Conservation (phyloP, 2,797 vertebrate genomes). For the Champsocephalus gunnari region DNA sequence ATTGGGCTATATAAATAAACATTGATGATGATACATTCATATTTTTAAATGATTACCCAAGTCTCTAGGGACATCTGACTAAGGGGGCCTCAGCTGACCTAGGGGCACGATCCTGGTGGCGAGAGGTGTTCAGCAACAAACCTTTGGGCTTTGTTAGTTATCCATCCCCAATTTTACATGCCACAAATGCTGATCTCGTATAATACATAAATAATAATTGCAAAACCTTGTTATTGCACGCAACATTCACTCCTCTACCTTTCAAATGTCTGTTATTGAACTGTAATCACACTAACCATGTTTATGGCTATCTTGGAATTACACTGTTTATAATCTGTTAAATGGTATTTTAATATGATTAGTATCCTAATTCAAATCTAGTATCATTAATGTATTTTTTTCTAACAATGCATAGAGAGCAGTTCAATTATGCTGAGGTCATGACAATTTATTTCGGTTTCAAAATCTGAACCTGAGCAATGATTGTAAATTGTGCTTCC, state of each 20-base stretch:
- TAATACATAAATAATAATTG: background rate
- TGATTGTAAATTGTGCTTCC: background rate
- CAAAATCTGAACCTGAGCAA: conserved; percentile 6
- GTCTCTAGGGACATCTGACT: background rate
- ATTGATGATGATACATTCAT: too few species aligned
- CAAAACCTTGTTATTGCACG: background rate
- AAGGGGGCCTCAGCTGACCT: background rate
- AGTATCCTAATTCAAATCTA: background rate
- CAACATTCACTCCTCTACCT: background rate
- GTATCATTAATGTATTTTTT: background rate
- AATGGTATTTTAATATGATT: background rate
- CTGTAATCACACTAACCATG: background rate
- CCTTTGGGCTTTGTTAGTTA: background rate
- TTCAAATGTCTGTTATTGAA: background rate
- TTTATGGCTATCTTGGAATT: background rate
- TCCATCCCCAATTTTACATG: background rate
- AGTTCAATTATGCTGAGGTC: conserved; percentile 1
- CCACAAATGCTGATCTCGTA: background rate
- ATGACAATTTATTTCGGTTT: background rate
- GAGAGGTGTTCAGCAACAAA: conserved; percentile 7
- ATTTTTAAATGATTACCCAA: too few species aligned
- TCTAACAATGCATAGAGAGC: background rate
- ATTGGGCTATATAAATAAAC: too few species aligned
- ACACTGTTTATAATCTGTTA: background rate
- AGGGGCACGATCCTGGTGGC: background rate